Evolutionary conservation across 2,797 vertebrate species (phyloP).

Genomic region (Phrynocephalus forsythii): DNA sequence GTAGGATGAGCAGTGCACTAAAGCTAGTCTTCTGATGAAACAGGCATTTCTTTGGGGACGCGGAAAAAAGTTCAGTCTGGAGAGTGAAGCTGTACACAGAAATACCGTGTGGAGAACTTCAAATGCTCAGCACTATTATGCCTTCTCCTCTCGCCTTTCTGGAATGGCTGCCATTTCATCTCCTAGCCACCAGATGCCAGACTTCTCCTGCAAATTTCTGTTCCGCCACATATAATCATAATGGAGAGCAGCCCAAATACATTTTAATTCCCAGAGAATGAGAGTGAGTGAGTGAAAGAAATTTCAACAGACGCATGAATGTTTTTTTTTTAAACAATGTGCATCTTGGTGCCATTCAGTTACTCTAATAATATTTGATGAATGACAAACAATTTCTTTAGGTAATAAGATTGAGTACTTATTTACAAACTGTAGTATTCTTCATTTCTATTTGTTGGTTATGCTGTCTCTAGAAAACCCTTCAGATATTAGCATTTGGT

Average conservation of each 20-base stretch:
- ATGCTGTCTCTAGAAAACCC: constrained; percentile 25
- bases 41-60: background rate
- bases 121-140: constrained; percentile 6
- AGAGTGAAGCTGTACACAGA: background rate
- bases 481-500: background rate
- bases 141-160: constrained; percentile 3
- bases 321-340: background rate
- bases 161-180: constrained; percentile 55
- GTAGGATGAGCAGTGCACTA: background rate
- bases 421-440: constrained; percentile 13
- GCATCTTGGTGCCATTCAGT: background rate
- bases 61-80: constrained; percentile 17
- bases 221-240: background rate
- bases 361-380: background rate
- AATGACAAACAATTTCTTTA: constrained; percentile 38
- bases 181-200: constrained; percentile 84
- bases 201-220: constrained; percentile 81
- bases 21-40: background rate
- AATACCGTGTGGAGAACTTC: background rate
- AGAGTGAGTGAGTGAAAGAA: background rate
- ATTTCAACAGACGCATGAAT: background rate
- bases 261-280: no score
- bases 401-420: background rate
- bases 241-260: constrained; percentile 8
- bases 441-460: background rate